Evolutionary conservation across 2,797 vertebrate genomes (phyloP).

Genomic region (Tinamus major): DNA sequence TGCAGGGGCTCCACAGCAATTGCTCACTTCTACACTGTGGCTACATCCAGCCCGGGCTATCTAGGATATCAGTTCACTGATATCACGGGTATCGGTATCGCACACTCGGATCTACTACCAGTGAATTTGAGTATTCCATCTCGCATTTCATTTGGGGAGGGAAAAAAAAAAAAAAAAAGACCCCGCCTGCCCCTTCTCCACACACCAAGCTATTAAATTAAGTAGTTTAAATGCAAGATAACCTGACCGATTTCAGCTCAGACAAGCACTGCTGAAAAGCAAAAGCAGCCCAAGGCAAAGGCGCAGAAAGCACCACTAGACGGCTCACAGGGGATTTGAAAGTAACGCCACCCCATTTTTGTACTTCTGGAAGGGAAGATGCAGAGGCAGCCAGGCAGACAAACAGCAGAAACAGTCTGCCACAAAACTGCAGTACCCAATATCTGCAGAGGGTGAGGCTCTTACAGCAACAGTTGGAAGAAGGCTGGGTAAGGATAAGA

Average conservation of each 20-base stretch:
- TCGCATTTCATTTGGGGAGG: background rate
- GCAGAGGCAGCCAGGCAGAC: background rate
- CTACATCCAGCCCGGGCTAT: background rate
- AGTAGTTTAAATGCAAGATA: background rate
- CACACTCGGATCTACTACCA: background rate
- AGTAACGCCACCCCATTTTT: background rate
- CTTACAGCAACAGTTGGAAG: background rate
- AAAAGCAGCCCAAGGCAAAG: background rate
- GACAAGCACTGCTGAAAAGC: background rate
- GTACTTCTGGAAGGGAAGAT: too few species aligned
- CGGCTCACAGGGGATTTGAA: background rate
- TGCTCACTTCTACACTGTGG: rapidly evolving
- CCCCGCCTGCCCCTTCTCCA: too few species aligned
- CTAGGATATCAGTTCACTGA: rapidly evolving
- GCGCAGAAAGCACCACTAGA: background rate
- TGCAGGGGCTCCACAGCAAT: rapidly evolving
- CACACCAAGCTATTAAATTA: too few species aligned
- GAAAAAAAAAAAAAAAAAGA: background rate
- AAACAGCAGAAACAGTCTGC: background rate
- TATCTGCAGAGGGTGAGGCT: background rate
- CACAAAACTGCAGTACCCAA: background rate
- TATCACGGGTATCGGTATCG: rapidly evolving
- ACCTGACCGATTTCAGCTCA: background rate
- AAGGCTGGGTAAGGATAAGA: background rate
- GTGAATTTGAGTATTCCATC: background rate